Evolutionary conservation across 2,113 vertebrate genomes (phyloP).

Genomic region (Mobula birostris): DNA sequence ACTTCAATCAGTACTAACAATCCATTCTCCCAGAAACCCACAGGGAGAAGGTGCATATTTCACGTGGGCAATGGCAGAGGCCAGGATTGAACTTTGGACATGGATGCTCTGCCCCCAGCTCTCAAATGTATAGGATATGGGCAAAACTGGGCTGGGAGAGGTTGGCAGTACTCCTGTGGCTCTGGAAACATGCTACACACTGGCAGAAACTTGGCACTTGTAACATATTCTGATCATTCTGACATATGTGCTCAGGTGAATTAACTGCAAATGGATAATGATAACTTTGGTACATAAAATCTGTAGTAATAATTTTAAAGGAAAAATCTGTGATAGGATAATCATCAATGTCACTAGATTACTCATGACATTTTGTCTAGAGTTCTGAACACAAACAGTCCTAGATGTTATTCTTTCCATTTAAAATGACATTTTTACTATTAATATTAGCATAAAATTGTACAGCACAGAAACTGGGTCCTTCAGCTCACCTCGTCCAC

Average conservation of each 20-base stretch:
- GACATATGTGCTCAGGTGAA: not conserved
- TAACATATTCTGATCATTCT: not conserved
- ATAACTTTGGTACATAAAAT: not conserved
- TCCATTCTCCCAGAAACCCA: not conserved
- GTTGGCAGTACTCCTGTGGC: not conserved
- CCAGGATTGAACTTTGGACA: too few relatives aligned
- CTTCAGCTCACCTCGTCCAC: too few relatives aligned
- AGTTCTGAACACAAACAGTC: not conserved
- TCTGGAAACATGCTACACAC: not conserved
- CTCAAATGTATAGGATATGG: too few relatives aligned
- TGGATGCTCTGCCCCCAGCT: too few relatives aligned
- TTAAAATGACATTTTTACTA: not conserved
- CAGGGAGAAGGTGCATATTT: too few relatives aligned
- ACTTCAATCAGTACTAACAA: not conserved
- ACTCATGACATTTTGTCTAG: not conserved
- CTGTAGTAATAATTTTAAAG: not conserved
- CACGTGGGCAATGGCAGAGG: too few relatives aligned
- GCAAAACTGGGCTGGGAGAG: not conserved
- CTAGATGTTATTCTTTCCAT: not conserved
- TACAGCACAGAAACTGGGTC: too few relatives aligned
- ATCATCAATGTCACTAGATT: too few relatives aligned
- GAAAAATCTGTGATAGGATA: not conserved
- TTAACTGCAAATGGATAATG: not conserved
- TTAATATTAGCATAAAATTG: not conserved
- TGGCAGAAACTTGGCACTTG: not conserved